phyloP scores from a whole-genome alignment of 2,888 invertebrate genomes.

The Osedax fenrisi region DNA sequence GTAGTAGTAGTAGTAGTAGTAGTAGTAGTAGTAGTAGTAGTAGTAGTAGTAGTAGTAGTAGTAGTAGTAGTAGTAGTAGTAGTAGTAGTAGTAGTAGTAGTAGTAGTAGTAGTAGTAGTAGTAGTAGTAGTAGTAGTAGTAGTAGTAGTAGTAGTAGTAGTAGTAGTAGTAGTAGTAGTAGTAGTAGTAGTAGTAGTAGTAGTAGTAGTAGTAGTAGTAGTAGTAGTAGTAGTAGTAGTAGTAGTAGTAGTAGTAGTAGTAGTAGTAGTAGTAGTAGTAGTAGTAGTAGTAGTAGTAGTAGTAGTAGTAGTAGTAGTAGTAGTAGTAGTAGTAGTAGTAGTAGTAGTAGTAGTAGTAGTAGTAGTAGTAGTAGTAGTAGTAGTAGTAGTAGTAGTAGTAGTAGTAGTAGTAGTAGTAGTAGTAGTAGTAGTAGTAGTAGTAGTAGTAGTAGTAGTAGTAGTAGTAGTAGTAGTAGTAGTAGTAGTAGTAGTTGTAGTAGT shows the following conservation, averaged over 20 bases:
- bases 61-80: no score
- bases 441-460: constrained; percentile 1
- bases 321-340: constrained; percentile 10
- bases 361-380: constrained; percentile 7
- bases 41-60: no score
- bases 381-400: constrained; percentile 7
- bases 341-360: constrained; percentile 10
- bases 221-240: constrained; percentile 1
- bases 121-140: constrained; percentile 5
- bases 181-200: constrained; percentile 6
- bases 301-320: constrained; percentile 7
- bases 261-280: constrained; percentile 10
- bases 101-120: constrained; percentile 2
- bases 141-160: constrained; percentile 6
- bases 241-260: constrained; percentile 10
- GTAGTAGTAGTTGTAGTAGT: constrained; percentile 8
- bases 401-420: background rate
- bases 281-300: constrained; percentile 10
- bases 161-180: background rate
- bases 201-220: background rate
- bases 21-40: no score
- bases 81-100: no score
- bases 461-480: constrained; percentile 7
- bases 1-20: no score
- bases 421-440: constrained; percentile 5